These are phyloP conservation scores for Syndactyla subalaris DNA, from an alignment of 2,797 vertebrate genomes.

Conservation along the genomic window DNA sequence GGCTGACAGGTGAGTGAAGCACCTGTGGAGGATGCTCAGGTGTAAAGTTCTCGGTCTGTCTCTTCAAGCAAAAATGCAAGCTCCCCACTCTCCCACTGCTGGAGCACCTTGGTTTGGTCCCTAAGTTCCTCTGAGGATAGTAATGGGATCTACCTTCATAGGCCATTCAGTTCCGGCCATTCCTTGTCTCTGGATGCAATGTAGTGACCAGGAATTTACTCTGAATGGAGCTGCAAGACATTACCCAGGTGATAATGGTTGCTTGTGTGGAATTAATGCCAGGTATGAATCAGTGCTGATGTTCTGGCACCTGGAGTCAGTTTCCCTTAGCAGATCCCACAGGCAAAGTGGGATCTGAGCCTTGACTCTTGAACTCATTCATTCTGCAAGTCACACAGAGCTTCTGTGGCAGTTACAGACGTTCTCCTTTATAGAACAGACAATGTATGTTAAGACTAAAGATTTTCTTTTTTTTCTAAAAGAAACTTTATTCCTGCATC, in stretches of 20 bases:
- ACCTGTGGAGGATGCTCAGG: neutral
- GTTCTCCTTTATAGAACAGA: neutral
- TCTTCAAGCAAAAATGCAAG: neutral
- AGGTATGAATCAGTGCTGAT: neutral
- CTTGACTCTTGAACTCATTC: neutral
- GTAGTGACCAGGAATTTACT: neutral
- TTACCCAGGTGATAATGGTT: neutral
- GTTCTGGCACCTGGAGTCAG: neutral
- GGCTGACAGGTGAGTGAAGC: constrained; percentile 73
- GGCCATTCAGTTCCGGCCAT: neutral
- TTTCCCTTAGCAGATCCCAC: neutral
- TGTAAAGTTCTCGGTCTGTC: neutral
- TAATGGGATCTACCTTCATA: neutral
- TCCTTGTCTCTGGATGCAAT: neutral
- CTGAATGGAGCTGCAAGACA: neutral
- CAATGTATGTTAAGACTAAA: neutral
- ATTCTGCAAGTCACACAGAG: neutral
- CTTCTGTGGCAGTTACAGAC: neutral
- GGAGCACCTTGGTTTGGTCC: neutral
- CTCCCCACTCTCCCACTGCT: neutral
- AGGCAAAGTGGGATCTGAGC: neutral
- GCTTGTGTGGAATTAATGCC: neutral
- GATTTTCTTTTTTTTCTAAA: neutral
- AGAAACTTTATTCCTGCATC: neutral
- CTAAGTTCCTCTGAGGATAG: neutral